Evolutionary conservation across 37 sponge, comb jelly and placozoan genomes (phyloP), one percentile per base, ranked within the genome.

Genomic region (Axinella damicornis): DNA sequence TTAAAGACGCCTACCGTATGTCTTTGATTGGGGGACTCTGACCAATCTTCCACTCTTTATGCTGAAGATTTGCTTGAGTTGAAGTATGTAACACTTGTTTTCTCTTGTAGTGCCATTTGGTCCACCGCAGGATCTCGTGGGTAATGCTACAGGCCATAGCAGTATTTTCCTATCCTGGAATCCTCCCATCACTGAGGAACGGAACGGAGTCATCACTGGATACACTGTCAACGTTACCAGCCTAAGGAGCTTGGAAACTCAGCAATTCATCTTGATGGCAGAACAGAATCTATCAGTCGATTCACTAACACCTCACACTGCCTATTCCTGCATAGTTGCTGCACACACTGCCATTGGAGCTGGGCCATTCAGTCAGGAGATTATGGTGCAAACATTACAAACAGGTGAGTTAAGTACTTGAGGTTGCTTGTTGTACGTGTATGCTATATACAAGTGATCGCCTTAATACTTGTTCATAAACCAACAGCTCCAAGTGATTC

Each of bases 121-220:
- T 30, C 2, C 68, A 28, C 68, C 68, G 2, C 31, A 5, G 2
- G 11, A 67, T 34, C 2, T 67, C 2, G 34, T 9, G 2, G 68
- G 33, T 67, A 11, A 67, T 31, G 68, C 33, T 2, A 67, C 27
- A 33, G 28, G 68, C 9, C 32, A 30, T 32, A 14, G 34, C 5
- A 34, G 19, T 5, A 32, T 67, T 34, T 19, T 24, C 11, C 30
- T 67, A 2, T 2, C 1, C 25, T 78, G 79, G 79, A 4, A 34
- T n/a, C 79, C 79, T 61, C 79, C 79, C 32, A 1, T 22, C 25
- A 31, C 2, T 19, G 34, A 61, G 28, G 39, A 63, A 34, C 79
- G 63, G 66, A 78, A 78, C 62, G 79, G 79, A 61, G 61, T 78
- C 24, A 64, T 78, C 2, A 78, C 39, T 34, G 39, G 62, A 37